Evolutionary conservation across 2,888 invertebrate genomes (phyloP).

Genomic region (Adela reaumurella): DNA sequence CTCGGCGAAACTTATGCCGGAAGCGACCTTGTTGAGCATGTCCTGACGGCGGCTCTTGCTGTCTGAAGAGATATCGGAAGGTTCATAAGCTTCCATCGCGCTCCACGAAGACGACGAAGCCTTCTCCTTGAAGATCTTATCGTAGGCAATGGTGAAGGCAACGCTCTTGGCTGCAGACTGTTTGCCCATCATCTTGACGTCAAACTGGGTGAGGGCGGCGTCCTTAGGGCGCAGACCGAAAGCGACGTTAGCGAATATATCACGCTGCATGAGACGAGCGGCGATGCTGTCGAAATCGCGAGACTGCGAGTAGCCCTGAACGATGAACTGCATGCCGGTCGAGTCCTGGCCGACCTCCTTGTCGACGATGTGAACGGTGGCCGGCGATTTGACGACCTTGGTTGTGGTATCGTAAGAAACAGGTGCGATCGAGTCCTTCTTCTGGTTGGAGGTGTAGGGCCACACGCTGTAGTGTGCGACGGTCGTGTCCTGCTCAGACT

Average conservation of each 20-base stretch:
- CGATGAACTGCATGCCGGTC: slow-evolving; percentile 50
- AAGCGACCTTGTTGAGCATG: slow-evolving; percentile 47
- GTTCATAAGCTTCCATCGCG: slow-evolving; percentile 9
- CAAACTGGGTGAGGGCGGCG: slow-evolving; percentile 44
- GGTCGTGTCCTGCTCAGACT: slow-evolving; percentile 43
- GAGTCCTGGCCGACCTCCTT: slow-evolving; percentile 39
- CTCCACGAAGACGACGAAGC: slow-evolving; percentile 5
- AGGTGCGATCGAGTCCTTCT: slow-evolving; percentile 53
- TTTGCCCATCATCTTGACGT: slow-evolving; percentile 44
- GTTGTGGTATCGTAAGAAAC: slow-evolving; percentile 41
- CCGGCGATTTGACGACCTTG: slow-evolving; percentile 33
- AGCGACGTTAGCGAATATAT: slow-evolving; percentile 22
- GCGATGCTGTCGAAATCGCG: slow-evolving; percentile 33
- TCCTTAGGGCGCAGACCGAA: slow-evolving; percentile 28
- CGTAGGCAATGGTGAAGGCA: slow-evolving; percentile 31
- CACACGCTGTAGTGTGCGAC: slow-evolving; percentile 58
- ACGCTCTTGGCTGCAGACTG: slow-evolving; percentile 41
- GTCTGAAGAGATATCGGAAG: slow-evolving; percentile 30
- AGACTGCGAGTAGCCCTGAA: slow-evolving; percentile 52
- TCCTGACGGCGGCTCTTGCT: slow-evolving; percentile 47
- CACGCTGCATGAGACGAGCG: slow-evolving; percentile 22
- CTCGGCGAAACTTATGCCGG: slow-evolving; percentile 51
- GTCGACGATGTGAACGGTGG: slow-evolving; percentile 26
- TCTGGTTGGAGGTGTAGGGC: slow-evolving; percentile 61
- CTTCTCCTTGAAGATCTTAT: slow-evolving; percentile 35